Evolutionary conservation across 1,140 invertebrate species (phyloP), one percentile per base, ranked within the genome.

Genomic region (Limonius californicus): DNA sequence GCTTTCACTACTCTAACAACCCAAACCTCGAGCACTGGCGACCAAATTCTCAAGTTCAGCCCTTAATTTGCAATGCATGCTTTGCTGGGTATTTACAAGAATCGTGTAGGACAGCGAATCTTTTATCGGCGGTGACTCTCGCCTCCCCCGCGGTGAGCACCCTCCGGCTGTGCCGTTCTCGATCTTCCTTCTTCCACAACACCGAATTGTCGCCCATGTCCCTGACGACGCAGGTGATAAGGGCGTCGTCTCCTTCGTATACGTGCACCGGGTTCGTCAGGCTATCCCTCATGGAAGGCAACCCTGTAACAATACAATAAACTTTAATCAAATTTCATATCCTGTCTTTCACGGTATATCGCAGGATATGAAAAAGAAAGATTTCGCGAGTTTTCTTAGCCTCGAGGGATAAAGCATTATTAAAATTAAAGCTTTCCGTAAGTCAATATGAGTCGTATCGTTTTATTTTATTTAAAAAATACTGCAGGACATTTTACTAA

Each of bases 181-280:
- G 76, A 64, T 87, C 83, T 57, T 82, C 82, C 62, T 84, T 86
- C 66, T 87, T 84, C 83, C 86, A 88, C 81, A 89, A 83, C 3
- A 91, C 81, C 4, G 88, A 87, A 23, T 85, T 83, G 9, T 83
- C 78, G 1, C 82, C 84, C 9, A 85, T 83, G 39, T 88, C 84
- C 19, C 85, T 80, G 7, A 90, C 88, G 16, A 90, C 87, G 72
- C 89, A 91, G 1, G 88, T 90, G 14, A 91, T 78, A 11, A 90
- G 76, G 8, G 87, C 88, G 70, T 90, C 87, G 62, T 89, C 88
- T 3, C 87, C 88, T 70, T 88, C 84, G 57, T 80, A 79, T 9
- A 84, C 86, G 63, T 75, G 75, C 2, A 77, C 71, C n/a, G 73
- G 75, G 68, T 76, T 74, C 16, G 72, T 75, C 12, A 77, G 66